These are phyloP conservation scores for Neopelma chrysocephalum DNA, from an alignment of 2,797 vertebrate species.

Conservation along the genomic window DNA sequence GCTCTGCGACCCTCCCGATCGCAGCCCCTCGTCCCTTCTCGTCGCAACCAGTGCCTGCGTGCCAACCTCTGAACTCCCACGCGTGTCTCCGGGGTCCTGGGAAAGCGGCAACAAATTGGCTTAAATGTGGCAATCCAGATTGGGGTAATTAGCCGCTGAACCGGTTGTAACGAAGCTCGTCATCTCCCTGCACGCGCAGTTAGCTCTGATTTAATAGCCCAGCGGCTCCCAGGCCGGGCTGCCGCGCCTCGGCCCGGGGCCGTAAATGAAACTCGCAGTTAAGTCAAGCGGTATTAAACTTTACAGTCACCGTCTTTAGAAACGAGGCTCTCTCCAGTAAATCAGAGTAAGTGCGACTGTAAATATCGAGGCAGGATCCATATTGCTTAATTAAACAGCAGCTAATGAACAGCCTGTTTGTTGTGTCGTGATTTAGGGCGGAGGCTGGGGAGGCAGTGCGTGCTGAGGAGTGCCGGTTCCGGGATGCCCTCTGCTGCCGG, in stretches of 20 bases:
- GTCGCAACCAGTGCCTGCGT: fast-evolving
- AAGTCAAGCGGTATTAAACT: constrained; percentile 73
- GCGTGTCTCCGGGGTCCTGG: neutral
- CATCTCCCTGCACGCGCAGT: constrained; percentile 39
- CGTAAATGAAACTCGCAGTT: constrained; percentile 36
- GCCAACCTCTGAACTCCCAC: fast-evolving
- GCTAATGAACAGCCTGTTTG: constrained; percentile 67
- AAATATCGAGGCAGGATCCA: constrained; percentile 72
- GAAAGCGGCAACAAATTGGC: neutral
- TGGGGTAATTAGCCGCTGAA: constrained; percentile 52
- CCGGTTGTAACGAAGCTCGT: constrained; percentile 39
- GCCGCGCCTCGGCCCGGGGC: constrained; percentile 15
- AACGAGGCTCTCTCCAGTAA: constrained; percentile 37
- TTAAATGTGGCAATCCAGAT: constrained; percentile 9
- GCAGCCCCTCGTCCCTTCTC: no score
- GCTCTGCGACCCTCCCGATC: fast-evolving
- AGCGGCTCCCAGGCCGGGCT: neutral
- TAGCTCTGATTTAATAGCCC: constrained; percentile 68
- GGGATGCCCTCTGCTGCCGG: neutral
- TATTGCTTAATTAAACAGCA: constrained; percentile 72
- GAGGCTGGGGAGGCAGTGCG: neutral
- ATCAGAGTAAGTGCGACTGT: constrained; percentile 64
- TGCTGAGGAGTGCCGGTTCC: fast-evolving
- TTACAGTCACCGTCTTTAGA: constrained; percentile 57
- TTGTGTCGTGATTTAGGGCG: constrained; percentile 64